Evolutionary conservation across 2,797 vertebrate genomes (phyloP).

Genomic region (Hyperoplus lanceolatus): DNA sequence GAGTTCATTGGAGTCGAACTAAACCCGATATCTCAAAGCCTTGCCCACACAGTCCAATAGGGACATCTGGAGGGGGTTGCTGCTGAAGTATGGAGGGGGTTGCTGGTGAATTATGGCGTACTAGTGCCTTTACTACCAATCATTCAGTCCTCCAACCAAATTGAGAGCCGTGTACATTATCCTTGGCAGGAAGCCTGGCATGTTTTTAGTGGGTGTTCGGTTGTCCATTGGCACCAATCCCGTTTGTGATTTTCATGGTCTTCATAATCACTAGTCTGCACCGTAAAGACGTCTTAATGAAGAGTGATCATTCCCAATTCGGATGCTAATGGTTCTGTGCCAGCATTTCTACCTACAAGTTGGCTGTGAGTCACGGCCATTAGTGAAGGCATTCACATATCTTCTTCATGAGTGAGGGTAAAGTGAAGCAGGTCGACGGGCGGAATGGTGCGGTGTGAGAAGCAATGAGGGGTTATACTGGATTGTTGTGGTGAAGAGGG

Average conservation of each 20-base stretch:
- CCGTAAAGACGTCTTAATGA: neutral
- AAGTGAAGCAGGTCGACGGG: neutral
- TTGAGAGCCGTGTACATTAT: neutral
- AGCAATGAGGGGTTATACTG: neutral
- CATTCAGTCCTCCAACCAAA: slow-evolving; percentile 10
- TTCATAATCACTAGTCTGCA: neutral
- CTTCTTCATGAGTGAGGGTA: neutral
- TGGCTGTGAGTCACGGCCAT: too few species aligned
- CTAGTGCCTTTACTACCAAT: neutral
- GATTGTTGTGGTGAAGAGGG: neutral
- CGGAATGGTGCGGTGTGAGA: neutral
- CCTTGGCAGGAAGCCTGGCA: neutral
- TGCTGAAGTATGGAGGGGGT: neutral
- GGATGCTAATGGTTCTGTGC: neutral
- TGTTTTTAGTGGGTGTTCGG: neutral
- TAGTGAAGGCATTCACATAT: too few species aligned
- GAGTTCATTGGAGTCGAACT: neutral
- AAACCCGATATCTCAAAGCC: neutral
- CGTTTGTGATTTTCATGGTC: neutral
- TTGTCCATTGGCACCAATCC: neutral
- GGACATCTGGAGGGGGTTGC: neutral
- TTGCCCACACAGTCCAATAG: neutral
- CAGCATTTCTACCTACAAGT: neutral
- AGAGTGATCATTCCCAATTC: neutral
- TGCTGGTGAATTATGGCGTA: too few species aligned